Conservation (phyloP, 2,888 invertebrate species). For the Harpalus rufipes region DNA sequence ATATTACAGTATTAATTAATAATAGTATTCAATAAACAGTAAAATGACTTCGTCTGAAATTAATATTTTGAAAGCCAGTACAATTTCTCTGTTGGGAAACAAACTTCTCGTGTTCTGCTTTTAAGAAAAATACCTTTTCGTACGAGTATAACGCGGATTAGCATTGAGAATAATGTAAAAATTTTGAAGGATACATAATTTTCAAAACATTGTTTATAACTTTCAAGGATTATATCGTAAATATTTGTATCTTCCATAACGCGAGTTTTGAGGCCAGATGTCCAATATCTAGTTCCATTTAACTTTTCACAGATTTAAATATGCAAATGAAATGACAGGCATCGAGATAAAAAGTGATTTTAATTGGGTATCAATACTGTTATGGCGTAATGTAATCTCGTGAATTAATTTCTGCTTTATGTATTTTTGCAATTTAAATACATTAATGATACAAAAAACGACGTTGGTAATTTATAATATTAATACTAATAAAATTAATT, state of each 20-base stretch:
- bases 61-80: no score
- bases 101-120: no score
- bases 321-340: conserved; percentile 26
- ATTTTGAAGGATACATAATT: conserved; percentile 5
- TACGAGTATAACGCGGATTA: neutral
- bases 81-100: no score
- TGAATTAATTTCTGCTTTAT: neutral
- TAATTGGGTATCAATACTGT: conserved; percentile 1
- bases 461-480: neutral
- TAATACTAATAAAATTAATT: neutral
- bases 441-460: neutral
- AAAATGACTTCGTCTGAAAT: no score
- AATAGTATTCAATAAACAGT: no score
- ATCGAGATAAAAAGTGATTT: neutral
- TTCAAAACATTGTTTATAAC: neutral
- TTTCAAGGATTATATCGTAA: conserved; percentile 25
- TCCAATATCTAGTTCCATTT: conserved; percentile 28
- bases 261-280: conserved; percentile 6
- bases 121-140: no score
- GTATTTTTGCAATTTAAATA: neutral
- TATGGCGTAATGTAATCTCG: neutral
- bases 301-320: neutral
- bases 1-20: no score
- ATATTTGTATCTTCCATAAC: neutral
- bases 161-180: conserved; percentile 30